A percentile compares a stretch with the other conserved stretches of the same genome.
These are phyloP conservation scores for Coptodon bakossiorum DNA, from an alignment of 2,113 vertebrate species.

Conservation along the genomic window DNA sequence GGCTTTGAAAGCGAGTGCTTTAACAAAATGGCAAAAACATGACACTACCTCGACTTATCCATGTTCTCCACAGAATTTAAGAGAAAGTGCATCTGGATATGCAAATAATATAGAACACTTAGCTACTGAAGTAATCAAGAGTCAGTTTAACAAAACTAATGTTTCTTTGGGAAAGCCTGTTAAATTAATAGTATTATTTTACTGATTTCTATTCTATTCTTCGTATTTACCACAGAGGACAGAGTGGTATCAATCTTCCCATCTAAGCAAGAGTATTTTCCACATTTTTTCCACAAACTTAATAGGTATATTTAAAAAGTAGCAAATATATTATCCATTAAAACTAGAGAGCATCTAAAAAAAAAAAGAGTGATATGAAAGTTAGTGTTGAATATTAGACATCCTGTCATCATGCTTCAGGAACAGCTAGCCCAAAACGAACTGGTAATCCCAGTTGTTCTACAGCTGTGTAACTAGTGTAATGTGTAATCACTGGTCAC, in stretches of 20 bases:
- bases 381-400: background rate
- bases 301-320: background rate
- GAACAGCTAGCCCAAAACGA: background rate
- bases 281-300: background rate
- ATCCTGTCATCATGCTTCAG: background rate
- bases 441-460: conserved; percentile 30
- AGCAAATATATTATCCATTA: background rate
- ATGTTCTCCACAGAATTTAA: background rate
- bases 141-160: background rate
- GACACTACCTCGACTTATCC: background rate
- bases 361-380: background rate
- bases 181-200: background rate
- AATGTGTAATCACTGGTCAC: conserved; percentile 51
- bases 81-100: background rate
- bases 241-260: background rate
- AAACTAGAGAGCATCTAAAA: background rate
- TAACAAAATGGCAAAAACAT: background rate
- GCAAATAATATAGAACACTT: background rate
- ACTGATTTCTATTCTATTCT: background rate
- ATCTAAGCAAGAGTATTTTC: background rate
- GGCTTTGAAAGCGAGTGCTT: background rate
- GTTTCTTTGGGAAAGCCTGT: background rate
- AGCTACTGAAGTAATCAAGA: background rate
- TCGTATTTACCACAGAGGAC: background rate
- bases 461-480: conserved; percentile 39